Evolutionary conservation across 2,113 vertebrate species (phyloP).

Genomic region (Myxocyprinus asiaticus): DNA sequence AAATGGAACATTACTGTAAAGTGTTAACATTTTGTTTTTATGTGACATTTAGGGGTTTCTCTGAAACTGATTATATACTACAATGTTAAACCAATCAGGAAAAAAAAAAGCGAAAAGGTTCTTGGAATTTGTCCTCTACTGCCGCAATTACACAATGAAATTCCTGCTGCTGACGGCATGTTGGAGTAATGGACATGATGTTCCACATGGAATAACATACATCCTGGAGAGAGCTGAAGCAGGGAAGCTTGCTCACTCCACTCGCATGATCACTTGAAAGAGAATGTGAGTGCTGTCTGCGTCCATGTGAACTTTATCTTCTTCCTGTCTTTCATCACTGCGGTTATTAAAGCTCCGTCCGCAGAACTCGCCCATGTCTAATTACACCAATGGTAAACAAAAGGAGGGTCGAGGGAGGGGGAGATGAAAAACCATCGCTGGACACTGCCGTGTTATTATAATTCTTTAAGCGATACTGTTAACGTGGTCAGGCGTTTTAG

Average conservation of each 20-base stretch:
- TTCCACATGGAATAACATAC: constrained; percentile 33
- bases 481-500: constrained; percentile 72
- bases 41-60: too few relatives aligned
- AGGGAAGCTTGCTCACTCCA: constrained; percentile 36
- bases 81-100: too few relatives aligned
- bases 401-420: constrained; percentile 64
- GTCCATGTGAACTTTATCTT: constrained; percentile 74
- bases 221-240: constrained; percentile 28
- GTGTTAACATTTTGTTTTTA: too few relatives aligned
- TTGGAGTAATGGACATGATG: constrained; percentile 23
- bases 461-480: constrained; percentile 76
- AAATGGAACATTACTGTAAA: too few relatives aligned
- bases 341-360: constrained; percentile 76
- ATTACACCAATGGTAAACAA: constrained; percentile 78
- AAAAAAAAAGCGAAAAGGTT: background rate
- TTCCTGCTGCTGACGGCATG: constrained; percentile 20
- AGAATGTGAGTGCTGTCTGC: constrained; percentile 58
- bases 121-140: background rate
- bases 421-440: constrained; percentile 75
- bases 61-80: too few relatives aligned
- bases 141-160: constrained; percentile 35
- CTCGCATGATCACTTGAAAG: constrained; percentile 66
- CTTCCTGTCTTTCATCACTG: constrained; percentile 81
- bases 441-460: constrained; percentile 75
- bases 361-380: constrained; percentile 71